Percentiles rank a stretch among this genome's conserved stretches.
phyloP scores from a whole-genome alignment of 1,140 invertebrate species.

The Tenebrio molitor region DNA sequence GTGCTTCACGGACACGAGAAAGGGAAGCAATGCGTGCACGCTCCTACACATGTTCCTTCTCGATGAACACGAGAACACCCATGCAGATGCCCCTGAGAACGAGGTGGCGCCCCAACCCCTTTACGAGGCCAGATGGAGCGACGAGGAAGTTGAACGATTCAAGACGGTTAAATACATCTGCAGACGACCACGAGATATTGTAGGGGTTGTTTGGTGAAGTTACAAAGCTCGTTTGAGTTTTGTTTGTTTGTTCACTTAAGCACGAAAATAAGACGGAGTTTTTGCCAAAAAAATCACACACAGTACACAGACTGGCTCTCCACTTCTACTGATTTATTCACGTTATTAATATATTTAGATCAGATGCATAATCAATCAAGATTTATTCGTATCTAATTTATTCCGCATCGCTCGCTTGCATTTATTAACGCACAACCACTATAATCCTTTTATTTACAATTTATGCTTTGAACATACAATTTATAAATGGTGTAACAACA shows the following conservation, averaged over 20 bases:
- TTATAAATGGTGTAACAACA: no score
- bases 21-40: constrained; percentile 44
- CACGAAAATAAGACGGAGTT: constrained; percentile 5
- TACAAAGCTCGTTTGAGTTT: constrained; percentile 2
- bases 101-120: constrained; percentile 28
- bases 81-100: constrained; percentile 21
- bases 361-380: constrained; percentile 9
- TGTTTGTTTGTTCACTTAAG: no score
- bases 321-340: constrained; percentile 11
- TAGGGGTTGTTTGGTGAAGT: background rate
- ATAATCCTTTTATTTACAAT: background rate
- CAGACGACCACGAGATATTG: constrained; percentile 16
- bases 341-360: constrained; percentile 17
- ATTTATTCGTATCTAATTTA: background rate
- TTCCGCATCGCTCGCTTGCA: background rate
- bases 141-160: background rate
- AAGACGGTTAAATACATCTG: constrained; percentile 15
- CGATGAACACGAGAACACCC: constrained; percentile 40
- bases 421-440: background rate
- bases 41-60: constrained; percentile 47
- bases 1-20: constrained; percentile 40
- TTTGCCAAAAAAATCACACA: no score
- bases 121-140: constrained; percentile 22
- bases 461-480: background rate
- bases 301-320: no score